A percentile compares a stretch with the other conserved stretches of the same genome.
Evolutionary conservation across 2,888 invertebrate genomes (phyloP).

Genomic region (Parascotia fuliginaria): DNA sequence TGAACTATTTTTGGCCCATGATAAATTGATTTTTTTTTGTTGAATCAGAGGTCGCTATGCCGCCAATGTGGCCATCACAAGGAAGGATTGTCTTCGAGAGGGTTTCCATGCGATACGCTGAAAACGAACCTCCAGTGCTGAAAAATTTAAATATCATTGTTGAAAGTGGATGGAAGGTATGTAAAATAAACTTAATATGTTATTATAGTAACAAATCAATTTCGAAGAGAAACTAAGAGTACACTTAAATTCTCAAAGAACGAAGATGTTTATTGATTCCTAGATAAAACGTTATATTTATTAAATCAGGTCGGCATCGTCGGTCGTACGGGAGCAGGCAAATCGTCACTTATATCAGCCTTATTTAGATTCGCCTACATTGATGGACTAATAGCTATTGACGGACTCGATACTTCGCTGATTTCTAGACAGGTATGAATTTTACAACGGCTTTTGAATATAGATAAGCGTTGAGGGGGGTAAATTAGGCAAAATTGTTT

Average conservation of each 20-base stretch:
- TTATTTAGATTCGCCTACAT: conserved; percentile 89
- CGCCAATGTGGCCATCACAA: conserved; percentile 86
- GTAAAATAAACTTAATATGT: not conserved
- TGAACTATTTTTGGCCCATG: too few relatives aligned
- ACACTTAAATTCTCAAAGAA: too few relatives aligned
- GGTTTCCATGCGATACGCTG: conserved; percentile 87
- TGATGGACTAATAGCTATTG: conserved; percentile 87
- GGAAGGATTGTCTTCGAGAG: conserved; percentile 87
- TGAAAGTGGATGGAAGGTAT: conserved; percentile 79
- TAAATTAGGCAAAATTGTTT: conserved; percentile 14
- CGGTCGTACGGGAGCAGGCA: conserved; percentile 91
- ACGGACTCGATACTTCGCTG: conserved; percentile 85
- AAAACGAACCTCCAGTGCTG: conserved; percentile 87
- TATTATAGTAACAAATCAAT: too few relatives aligned
- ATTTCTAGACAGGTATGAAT: conserved; percentile 82
- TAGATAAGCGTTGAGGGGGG: too few relatives aligned
- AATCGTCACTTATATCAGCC: conserved; percentile 89
- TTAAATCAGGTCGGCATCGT: conserved; percentile 85
- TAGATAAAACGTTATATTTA: too few relatives aligned
- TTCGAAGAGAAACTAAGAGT: too few relatives aligned
- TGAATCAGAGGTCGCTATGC: conserved; percentile 78
- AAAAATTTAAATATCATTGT: conserved; percentile 71
- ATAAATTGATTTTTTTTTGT: conserved; percentile 20
- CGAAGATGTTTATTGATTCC: too few relatives aligned
- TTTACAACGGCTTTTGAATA: too few relatives aligned